Evolutionary conservation across 2,888 invertebrate species (phyloP).

Genomic region (Cephus sareptanus): DNA sequence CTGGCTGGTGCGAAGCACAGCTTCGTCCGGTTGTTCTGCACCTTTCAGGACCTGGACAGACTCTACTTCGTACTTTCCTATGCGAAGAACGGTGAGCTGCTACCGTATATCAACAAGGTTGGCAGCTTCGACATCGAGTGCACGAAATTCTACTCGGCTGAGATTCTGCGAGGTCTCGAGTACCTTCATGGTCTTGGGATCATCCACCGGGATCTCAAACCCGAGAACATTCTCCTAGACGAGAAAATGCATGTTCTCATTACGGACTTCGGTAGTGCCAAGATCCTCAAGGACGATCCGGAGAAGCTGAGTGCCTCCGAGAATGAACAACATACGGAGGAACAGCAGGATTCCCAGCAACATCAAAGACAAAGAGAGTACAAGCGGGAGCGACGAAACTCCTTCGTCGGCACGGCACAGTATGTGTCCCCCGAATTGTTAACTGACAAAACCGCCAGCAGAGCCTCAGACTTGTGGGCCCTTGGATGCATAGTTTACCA

Average conservation of each 20-base stretch:
- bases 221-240: conserved; percentile 96
- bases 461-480: conserved; percentile 95
- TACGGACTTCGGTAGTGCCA: conserved; percentile 97
- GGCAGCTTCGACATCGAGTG: conserved; percentile 90
- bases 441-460: conserved; percentile 79
- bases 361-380: conserved; percentile 55
- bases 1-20: conserved; percentile 84
- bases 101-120: conserved; percentile 90
- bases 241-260: conserved; percentile 96
- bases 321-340: conserved; percentile 3
- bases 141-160: conserved; percentile 94
- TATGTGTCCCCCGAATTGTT: conserved; percentile 98
- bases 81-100: conserved; percentile 94
- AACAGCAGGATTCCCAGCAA: conserved; percentile 54
- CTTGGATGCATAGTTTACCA: conserved; percentile 97
- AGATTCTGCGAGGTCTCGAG: conserved; percentile 91
- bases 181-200: conserved; percentile 89
- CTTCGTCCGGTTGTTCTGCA: conserved; percentile 93
- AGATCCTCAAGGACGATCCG: conserved; percentile 73
- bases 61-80: conserved; percentile 96
- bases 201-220: conserved; percentile 96
- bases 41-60: conserved; percentile 94
- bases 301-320: conserved; percentile 17
- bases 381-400: conserved; percentile 75
- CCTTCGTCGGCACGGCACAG: conserved; percentile 98